These are phyloP conservation scores for Maniola jurtina DNA, from an alignment of 1,140 invertebrate genomes.

Conservation along the genomic window DNA sequence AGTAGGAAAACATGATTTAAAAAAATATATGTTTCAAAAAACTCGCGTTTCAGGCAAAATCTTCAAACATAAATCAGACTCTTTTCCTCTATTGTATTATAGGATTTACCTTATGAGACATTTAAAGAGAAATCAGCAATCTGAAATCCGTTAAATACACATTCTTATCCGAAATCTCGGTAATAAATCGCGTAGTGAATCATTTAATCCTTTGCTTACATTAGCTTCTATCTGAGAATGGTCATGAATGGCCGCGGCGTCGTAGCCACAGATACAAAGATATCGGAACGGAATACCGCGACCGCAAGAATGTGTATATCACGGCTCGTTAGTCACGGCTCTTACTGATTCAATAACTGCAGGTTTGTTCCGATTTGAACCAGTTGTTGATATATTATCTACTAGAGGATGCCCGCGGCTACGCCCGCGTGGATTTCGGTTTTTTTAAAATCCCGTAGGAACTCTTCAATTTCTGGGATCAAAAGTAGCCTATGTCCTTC, in stretches of 20 bases:
- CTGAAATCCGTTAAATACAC: constrained; percentile 1
- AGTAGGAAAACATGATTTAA: no score
- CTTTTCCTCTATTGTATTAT: neutral
- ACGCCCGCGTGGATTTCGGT: no score
- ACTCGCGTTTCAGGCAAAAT: no score
- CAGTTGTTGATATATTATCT: neutral
- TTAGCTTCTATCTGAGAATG: constrained; percentile 22
- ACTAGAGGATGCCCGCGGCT: no score
- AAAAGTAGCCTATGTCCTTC: no score
- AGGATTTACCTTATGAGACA: neutral
- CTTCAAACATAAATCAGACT: no score
- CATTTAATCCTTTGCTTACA: constrained; percentile 9
- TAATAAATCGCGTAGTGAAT: constrained; percentile 1
- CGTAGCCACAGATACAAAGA: constrained; percentile 31
- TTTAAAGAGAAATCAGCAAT: neutral
- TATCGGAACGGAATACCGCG: constrained; percentile 38
- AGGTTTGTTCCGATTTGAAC: constrained; percentile 26
- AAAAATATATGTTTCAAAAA: no score
- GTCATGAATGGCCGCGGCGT: constrained; percentile 17
- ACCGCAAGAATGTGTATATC: constrained; percentile 66
- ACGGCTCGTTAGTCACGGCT: constrained; percentile 62
- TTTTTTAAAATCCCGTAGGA: no score
- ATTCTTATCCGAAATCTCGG: neutral
- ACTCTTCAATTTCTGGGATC: no score
- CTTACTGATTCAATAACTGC: constrained; percentile 63